Conservation (phyloP, 2,797 vertebrate genomes). For the Vultur gryphus region DNA sequence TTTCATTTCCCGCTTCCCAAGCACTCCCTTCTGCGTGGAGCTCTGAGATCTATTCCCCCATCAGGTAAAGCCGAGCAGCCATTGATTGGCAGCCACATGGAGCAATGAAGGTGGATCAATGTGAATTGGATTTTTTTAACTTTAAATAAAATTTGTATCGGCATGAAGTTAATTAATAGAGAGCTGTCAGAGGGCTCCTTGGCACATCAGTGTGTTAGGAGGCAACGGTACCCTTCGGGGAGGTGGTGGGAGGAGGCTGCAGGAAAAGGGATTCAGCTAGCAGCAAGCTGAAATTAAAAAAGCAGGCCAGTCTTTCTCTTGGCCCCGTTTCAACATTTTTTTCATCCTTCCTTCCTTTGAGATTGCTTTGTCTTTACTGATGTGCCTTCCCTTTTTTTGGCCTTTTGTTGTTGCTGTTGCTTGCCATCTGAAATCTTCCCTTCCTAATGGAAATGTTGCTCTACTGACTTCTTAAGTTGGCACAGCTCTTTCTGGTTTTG, state of each 20-base stretch:
- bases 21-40: fast-evolving
- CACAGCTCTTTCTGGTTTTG: not conserved
- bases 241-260: constrained; percentile 31
- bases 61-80: constrained; percentile 40
- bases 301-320: not conserved
- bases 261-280: constrained; percentile 18
- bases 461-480: not conserved
- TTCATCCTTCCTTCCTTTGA: not conserved
- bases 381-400: not conserved
- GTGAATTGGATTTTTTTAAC: constrained; percentile 73
- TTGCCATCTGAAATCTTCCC: not conserved
- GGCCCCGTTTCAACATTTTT: not conserved
- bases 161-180: constrained; percentile 77
- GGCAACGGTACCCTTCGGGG: constrained; percentile 26
- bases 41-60: not conserved
- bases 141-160: constrained; percentile 76
- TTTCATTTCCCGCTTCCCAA: not conserved
- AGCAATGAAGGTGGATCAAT: constrained; percentile 72
- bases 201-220: constrained; percentile 57
- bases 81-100: constrained; percentile 67
- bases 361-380: not conserved
- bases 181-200: constrained; percentile 68
- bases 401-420: not conserved
- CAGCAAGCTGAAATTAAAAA: constrained; percentile 42
- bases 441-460: not conserved